Evolutionary conservation across 2,888 invertebrate genomes (phyloP), one percentile per base, ranked within the genome.

Genomic region (Syrista parreyssii): DNA sequence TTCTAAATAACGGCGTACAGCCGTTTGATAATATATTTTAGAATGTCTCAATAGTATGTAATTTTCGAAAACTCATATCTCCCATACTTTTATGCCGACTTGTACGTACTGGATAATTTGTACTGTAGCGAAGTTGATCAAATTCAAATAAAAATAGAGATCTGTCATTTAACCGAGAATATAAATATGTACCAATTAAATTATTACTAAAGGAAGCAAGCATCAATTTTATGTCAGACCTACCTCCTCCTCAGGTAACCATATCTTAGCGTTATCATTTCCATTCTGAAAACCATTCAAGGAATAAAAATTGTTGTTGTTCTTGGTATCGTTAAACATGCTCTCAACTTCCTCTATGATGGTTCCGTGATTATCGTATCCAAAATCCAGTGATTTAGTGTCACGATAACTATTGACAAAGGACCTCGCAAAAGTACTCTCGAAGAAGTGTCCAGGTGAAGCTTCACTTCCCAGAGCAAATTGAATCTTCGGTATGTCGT

Each of bases 371-470:
- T 88, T 84, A 68, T 84, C 84, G 34, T 88, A 81, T 68, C 89
- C 90, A 83, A 89, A 91, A 86, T 92, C 90, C 82, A 92, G 85
- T 23, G 92, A 92, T 83, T 92, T 92, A 71, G 90, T 86, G 76
- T 91, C 91, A 68, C 87, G 88, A 72, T 81, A 83, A 78, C 86
- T 92, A 77, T 90, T 90, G 78, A 92, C 92, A 85, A 93, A 91
- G 71, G 93, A 92, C 78, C 93, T 92, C 73, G 93, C 93, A 88
- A 93, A 93, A 79, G 92, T 92, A 87, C 93, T 93, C 88, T 93
- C 93, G 86, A 93, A 93, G 83, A 91, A 92, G 80, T 92, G 92
- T 68, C 91, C 92, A 75, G 92, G 89, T 23, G 90, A 89, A 76
- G 89, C 89, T 80, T 89, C 87, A 80, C 88, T 89, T 33, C 90